Conservation (phyloP, 2,888 invertebrate genomes). For the Lypha dubia region DNA sequence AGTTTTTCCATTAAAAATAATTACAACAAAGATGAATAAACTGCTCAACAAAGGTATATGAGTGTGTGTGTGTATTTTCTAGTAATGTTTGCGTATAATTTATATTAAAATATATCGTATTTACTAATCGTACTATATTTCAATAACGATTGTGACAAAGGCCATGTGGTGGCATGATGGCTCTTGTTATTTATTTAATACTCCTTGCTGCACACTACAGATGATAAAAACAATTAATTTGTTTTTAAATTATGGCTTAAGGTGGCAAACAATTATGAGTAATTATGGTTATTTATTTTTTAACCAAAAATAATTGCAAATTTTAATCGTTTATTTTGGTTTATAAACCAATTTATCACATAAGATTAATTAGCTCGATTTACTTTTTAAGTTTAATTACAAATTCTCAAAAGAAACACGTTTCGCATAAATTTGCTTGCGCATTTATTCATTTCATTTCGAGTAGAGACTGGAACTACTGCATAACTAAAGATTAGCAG, state of each 20-base stretch:
- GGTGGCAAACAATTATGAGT: not conserved
- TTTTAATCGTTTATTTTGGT: slow-evolving; percentile 18
- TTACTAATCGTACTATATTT: not conserved
- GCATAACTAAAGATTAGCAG: too few species aligned
- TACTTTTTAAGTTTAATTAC: too few species aligned
- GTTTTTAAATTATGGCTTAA: not conserved
- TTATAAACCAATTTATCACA: not conserved
- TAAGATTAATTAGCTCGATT: too few species aligned
- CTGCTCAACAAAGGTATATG: not conserved
- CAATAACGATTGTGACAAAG: not conserved
- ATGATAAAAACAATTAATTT: not conserved
- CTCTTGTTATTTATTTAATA: too few species aligned
- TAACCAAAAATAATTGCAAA: slow-evolving; percentile 2
- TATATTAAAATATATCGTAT: too few species aligned
- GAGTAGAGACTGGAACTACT: too few species aligned
- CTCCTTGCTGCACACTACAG: not conserved
- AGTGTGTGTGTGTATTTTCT: not conserved
- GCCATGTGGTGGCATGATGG: not conserved
- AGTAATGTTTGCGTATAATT: not conserved
- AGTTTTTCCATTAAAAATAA: slow-evolving; percentile 16
- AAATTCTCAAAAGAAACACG: too few species aligned
- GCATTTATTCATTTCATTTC: too few species aligned
- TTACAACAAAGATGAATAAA: not conserved
- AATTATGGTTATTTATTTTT: not conserved
- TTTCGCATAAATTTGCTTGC: too few species aligned